Conservation (phyloP, 2,113 vertebrate genomes). For the Rhinolophus ferrumequinum region DNA sequence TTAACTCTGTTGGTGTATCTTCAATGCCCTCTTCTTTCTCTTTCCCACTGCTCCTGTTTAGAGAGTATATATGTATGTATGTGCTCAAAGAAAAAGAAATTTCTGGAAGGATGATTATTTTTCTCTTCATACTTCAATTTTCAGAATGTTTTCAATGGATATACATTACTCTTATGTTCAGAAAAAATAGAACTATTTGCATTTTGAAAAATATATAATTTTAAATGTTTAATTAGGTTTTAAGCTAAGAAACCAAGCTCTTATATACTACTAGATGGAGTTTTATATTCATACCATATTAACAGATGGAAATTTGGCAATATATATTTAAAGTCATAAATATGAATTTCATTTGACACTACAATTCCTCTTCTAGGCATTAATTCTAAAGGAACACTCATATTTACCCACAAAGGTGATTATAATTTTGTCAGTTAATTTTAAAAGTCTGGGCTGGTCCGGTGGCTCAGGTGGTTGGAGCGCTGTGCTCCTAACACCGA, state of each 20-base stretch:
- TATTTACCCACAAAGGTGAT: neutral
- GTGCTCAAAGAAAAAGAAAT: neutral
- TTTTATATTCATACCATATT: slow-evolving; percentile 25
- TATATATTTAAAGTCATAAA: neutral
- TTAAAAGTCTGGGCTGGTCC: neutral
- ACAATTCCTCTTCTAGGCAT: neutral
- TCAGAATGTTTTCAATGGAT: neutral
- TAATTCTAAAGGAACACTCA: slow-evolving; percentile 31
- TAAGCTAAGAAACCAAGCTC: neutral
- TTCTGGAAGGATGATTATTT: neutral
- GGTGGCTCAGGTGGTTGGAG: too few relatives aligned
- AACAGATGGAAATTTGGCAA: neutral
- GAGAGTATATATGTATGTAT: neutral
- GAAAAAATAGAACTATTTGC: neutral
- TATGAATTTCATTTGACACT: neutral
- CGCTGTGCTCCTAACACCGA: too few relatives aligned
- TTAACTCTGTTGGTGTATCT: neutral
- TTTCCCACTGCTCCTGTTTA: neutral
- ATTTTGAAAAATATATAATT: neutral
- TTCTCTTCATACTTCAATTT: neutral
- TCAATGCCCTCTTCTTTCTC: neutral
- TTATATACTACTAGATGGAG: neutral
- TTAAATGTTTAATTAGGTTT: neutral
- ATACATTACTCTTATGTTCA: neutral
- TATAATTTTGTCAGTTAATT: neutral